Evolutionary conservation across 2,797 vertebrate species (phyloP), one percentile per base, ranked within the genome.

Genomic region (Odontamblyopus lacepedii): DNA sequence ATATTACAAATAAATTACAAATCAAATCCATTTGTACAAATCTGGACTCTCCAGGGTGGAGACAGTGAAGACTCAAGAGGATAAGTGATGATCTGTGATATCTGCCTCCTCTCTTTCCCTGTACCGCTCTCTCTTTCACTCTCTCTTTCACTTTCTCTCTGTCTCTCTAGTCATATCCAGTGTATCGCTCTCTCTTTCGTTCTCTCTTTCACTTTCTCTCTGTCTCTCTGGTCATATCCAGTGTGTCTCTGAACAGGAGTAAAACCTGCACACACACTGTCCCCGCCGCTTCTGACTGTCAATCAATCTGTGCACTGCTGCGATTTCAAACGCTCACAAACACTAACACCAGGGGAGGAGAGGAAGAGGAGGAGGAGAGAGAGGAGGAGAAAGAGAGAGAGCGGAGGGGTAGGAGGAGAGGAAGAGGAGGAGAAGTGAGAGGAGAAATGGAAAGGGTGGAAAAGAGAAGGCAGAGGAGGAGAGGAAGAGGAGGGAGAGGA

Each of bases 291-390:
- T 63, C 61, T 2, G 6, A 38, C 61, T 63, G 61, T 63, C 61
- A 32, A 38, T 63, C 61, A 63, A 9, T 63, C 61, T n/a, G 61
- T 23, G 60, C 9, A 38, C 61, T 2, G 32, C 30, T 38, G 61
- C 13, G 61, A n/a, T 12, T 63, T n/a, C 61, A 63, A n/a, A 35
- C 61, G n/a, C 60, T 62, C 30, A 63, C 61, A 63, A 63, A 63
- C 61, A 63, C 61, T 30, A 60, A 60, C 27, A 30, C 26, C 27
- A 30, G 19, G 30, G 32, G 30, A 41, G 1, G 38, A 41, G 38
- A 9, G 11, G 41, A 4, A 29, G 13, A 59, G 23, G 56, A 29
- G 30, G 3, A 35, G 18, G 3, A 35, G 18, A 9, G 1, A 19
- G 16, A 27, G 23, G 3, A 12, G 2, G 41, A 41, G 9, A 0